These are phyloP conservation scores for Calephelis virginiensis DNA, from an alignment of 1,140 invertebrate genomes.

Conservation along the genomic window DNA sequence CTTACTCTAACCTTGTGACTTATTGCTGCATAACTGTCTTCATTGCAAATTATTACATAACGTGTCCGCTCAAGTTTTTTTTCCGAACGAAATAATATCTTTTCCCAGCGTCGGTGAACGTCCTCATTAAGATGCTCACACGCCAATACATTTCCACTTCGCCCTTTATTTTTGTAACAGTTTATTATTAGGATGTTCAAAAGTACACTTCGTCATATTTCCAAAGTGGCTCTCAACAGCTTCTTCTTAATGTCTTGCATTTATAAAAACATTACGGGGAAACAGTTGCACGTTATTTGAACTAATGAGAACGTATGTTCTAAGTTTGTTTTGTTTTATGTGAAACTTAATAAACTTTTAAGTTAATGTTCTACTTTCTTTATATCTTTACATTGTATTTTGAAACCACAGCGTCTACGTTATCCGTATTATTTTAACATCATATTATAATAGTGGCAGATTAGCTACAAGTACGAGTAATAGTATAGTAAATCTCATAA, in stretches of 20 bases:
- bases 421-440: too few relatives aligned
- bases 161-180: conserved; percentile 51
- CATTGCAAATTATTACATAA: not conserved
- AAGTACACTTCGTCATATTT: conserved; percentile 40
- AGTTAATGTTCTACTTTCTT: too few relatives aligned
- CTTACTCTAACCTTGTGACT: too few relatives aligned
- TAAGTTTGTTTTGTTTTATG: too few relatives aligned
- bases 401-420: too few relatives aligned
- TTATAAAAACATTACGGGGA: conserved; percentile 18
- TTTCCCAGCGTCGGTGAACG: conserved; percentile 38
- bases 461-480: too few relatives aligned
- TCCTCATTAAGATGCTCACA: conserved; percentile 48
- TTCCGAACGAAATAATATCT: conserved; percentile 23
- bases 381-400: too few relatives aligned
- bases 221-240: conserved; percentile 24
- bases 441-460: too few relatives aligned
- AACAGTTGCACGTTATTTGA: not conserved
- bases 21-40: too few relatives aligned
- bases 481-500: too few relatives aligned
- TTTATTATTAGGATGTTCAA: conserved; percentile 48
- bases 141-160: conserved; percentile 41
- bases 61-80: not conserved
- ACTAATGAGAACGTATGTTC: too few relatives aligned
- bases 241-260: not conserved
- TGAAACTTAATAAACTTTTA: too few relatives aligned